A percentile compares a stretch with the other conserved stretches of the same genome.
Conservation (phyloP, 1,140 invertebrate species). For the Rhopalosiphum padi region DNA sequence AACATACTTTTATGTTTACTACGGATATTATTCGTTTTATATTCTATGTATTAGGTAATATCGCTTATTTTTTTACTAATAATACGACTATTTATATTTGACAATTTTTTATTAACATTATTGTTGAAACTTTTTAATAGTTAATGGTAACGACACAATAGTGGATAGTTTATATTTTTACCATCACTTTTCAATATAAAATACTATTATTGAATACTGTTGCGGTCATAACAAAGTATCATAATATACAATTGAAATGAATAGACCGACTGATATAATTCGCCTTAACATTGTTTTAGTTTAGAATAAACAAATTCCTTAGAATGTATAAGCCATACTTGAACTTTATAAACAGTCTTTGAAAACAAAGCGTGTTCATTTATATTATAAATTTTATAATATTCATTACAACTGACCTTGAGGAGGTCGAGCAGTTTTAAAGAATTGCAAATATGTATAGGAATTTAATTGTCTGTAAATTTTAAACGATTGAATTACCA, state of each 20-base stretch:
- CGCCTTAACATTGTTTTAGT: neutral
- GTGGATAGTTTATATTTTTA: neutral
- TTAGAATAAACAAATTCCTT: neutral
- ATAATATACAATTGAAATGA: neutral
- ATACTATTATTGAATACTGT: neutral
- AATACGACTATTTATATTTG: no score
- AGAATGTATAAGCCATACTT: no score
- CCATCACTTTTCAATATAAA: no score
- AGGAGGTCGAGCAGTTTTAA: neutral
- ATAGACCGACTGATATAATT: no score
- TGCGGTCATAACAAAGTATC: neutral
- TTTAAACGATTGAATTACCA: neutral
- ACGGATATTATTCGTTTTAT: no score
- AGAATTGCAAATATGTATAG: neutral
- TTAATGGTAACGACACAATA: neutral
- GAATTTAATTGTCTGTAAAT: neutral
- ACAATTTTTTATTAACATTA: no score
- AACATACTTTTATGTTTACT: no score
- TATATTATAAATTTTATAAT: neutral
- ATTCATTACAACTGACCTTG: neutral
- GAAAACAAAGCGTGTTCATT: neutral
- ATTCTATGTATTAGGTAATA: no score
- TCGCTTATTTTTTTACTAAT: no score
- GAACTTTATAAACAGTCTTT: neutral
- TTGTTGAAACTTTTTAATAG: no score